phyloP scores from a whole-genome alignment of 2,113 vertebrate species.

The Todiramphus chloris region DNA sequence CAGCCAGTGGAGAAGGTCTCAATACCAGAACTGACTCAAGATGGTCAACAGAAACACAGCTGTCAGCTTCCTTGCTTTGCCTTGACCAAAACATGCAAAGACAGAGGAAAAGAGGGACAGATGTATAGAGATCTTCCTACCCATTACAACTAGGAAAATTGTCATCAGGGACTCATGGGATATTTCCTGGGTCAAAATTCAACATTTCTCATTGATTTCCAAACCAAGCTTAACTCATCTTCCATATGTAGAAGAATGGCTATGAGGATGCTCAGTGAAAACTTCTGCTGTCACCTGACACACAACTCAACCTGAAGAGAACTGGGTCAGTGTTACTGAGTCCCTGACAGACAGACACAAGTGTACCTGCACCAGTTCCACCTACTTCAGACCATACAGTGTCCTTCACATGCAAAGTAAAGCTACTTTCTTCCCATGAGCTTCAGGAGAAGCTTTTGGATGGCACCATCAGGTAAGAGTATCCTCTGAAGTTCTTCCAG shows the following conservation, averaged over 20 bases:
- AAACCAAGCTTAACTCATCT: neutral
- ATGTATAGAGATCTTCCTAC: neutral
- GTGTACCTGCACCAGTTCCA: neutral
- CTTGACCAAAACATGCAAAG: neutral
- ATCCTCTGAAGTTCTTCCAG: neutral
- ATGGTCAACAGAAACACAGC: too few species aligned
- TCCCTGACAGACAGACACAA: too few species aligned
- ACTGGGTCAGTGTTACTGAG: neutral
- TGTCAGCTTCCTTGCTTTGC: too few species aligned
- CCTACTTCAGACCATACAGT: neutral
- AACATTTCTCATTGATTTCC: neutral
- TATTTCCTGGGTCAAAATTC: neutral
- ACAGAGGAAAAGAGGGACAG: neutral
- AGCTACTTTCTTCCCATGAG: neutral
- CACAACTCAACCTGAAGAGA: neutral
- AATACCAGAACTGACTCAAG: too few species aligned
- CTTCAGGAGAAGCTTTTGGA: neutral
- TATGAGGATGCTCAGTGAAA: neutral
- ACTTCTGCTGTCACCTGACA: neutral
- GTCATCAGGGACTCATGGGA: neutral
- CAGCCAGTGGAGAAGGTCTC: too few species aligned
- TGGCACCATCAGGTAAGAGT: fast-evolving
- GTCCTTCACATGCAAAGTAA: neutral
- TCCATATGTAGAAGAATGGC: neutral
- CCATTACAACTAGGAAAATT: neutral